Conservation (phyloP, 2,888 invertebrate species). For the Odiellus spinosus region DNA sequence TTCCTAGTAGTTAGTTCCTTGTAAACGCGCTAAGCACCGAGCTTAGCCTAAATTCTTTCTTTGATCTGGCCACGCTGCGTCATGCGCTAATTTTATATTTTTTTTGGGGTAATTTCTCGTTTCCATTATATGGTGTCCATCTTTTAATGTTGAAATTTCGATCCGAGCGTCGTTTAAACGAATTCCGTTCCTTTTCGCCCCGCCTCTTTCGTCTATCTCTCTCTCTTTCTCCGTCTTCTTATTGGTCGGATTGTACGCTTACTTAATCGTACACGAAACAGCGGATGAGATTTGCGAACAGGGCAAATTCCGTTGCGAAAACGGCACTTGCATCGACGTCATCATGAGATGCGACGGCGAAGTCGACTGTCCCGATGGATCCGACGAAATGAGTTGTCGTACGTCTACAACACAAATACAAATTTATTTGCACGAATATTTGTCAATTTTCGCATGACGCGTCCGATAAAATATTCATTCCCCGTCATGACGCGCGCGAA, state of each 20-base stretch:
- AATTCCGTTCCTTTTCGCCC: background rate
- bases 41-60: too few species aligned
- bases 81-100: background rate
- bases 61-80: too few species aligned
- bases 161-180: background rate
- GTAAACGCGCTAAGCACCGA: too few species aligned
- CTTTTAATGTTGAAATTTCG: background rate
- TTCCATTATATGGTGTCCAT: background rate
- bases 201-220: background rate
- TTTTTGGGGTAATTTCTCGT: background rate
- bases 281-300: conserved; percentile 14
- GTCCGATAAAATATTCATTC: too few species aligned
- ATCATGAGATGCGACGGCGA: conserved; percentile 39
- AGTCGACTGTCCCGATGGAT: conserved; percentile 15
- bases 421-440: too few species aligned
- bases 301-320: conserved; percentile 35
- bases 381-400: conserved; percentile 68
- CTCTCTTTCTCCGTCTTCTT: background rate
- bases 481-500: too few species aligned
- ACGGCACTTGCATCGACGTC: conserved; percentile 43
- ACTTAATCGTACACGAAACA: background rate
- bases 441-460: too few species aligned
- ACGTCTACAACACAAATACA: conserved; percentile 5
- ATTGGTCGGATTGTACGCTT: background rate
- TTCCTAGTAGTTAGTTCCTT: too few species aligned